These are phyloP conservation scores for Rhyacophila evoluta DNA, from an alignment of 2,888 invertebrate species.

Conservation along the genomic window DNA sequence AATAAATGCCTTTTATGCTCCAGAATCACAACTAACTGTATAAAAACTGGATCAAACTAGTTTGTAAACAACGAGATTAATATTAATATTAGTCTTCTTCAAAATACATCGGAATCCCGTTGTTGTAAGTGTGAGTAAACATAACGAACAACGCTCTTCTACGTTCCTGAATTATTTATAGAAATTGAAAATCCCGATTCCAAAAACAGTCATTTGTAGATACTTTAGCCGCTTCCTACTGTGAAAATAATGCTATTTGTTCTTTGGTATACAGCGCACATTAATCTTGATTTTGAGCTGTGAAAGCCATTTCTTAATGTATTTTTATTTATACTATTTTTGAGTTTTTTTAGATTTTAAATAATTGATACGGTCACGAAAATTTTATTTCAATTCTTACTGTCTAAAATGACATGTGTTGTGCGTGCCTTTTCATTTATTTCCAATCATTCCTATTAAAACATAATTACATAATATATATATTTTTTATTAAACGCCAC, in stretches of 20 bases:
- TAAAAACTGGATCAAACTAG: background rate
- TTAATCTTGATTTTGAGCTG: background rate
- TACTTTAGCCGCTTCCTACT: background rate
- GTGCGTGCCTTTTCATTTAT: too few relatives aligned
- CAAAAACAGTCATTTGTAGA: background rate
- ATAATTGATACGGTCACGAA: too few relatives aligned
- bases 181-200: slow-evolving; percentile 1
- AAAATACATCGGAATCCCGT: background rate
- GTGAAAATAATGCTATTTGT: background rate
- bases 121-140: background rate
- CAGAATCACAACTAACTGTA: too few relatives aligned
- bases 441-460: too few relatives aligned
- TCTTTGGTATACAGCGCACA: background rate
- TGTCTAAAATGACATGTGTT: too few relatives aligned
- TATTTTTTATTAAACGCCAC: too few relatives aligned
- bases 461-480: too few relatives aligned
- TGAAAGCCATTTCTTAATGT: background rate
- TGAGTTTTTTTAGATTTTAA: too few relatives aligned
- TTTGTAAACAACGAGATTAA: background rate
- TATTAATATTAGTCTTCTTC: background rate
- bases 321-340: background rate
- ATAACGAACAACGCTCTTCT: background rate
- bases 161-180: slow-evolving; percentile 1
- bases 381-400: too few relatives aligned
- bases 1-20: too few relatives aligned